These are phyloP conservation scores for Trachelus stipa DNA, from an alignment of 2,888 invertebrate species.

Conservation along the genomic window DNA sequence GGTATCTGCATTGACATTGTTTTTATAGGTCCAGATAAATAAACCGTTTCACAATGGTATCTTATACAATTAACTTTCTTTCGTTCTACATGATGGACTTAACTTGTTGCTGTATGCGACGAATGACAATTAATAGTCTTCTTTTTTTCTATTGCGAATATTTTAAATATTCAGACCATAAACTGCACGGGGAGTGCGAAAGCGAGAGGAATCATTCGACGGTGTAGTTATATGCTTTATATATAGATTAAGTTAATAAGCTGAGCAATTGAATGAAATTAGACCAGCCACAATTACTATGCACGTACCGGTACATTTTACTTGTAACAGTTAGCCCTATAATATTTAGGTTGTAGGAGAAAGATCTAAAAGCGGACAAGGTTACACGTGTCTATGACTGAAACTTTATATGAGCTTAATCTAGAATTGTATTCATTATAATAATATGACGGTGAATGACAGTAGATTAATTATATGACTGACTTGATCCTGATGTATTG, in stretches of 20 bases:
- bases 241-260: background rate
- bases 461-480: background rate
- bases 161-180: background rate
- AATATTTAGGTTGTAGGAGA: background rate
- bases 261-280: background rate
- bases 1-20: background rate
- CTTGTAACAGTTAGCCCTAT: background rate
- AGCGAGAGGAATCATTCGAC: background rate
- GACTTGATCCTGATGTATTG: background rate
- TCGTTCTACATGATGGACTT: background rate
- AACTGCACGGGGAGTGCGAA: background rate
- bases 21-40: background rate
- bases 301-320: background rate
- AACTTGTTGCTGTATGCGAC: background rate
- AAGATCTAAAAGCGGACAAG: background rate
- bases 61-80: no score
- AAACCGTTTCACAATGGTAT: background rate
- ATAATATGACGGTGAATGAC: background rate
- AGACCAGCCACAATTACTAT: background rate
- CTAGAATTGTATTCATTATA: background rate
- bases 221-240: background rate
- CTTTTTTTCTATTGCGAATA: background rate
- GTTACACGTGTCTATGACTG: background rate
- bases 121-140: background rate
- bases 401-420: background rate